These are phyloP conservation scores for Patella caerulea DNA, from an alignment of 2,888 invertebrate genomes.

Conservation along the genomic window DNA sequence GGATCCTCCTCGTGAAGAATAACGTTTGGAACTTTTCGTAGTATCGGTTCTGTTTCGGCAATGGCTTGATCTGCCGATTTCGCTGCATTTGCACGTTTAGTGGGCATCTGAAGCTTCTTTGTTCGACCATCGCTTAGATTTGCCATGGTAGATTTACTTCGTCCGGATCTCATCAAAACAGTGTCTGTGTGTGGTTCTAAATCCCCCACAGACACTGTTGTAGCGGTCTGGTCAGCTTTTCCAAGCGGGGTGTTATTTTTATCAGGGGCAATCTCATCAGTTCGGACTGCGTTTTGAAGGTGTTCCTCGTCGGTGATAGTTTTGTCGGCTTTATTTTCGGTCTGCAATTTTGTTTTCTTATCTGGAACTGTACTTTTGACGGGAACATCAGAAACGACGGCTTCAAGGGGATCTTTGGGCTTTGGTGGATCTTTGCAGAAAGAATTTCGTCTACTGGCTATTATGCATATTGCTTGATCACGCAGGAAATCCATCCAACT, in stretches of 20 bases:
- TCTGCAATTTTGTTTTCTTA: no score
- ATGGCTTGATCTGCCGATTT: not conserved
- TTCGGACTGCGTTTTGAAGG: no score
- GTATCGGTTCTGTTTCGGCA: not conserved
- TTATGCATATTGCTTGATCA: not conserved
- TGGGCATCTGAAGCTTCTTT: not conserved
- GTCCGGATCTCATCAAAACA: not conserved
- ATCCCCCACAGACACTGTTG: no score
- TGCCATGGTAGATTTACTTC: conserved; percentile 1
- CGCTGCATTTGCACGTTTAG: not conserved
- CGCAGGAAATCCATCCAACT: not conserved
- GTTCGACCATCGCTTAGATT: not conserved
- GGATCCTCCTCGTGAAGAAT: not conserved
- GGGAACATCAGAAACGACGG: no score
- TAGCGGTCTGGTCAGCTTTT: no score
- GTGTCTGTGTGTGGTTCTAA: not conserved
- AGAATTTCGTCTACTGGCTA: not conserved
- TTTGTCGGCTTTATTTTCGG: no score
- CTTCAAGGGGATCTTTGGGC: no score
- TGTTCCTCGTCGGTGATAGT: no score
- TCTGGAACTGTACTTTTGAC: no score
- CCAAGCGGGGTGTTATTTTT: no score
- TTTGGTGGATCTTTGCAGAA: not conserved
- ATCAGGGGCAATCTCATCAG: no score
- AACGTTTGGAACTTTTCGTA: not conserved